Conservation (phyloP, 1,140 invertebrate species). For the Wiebesia pumilae region DNA sequence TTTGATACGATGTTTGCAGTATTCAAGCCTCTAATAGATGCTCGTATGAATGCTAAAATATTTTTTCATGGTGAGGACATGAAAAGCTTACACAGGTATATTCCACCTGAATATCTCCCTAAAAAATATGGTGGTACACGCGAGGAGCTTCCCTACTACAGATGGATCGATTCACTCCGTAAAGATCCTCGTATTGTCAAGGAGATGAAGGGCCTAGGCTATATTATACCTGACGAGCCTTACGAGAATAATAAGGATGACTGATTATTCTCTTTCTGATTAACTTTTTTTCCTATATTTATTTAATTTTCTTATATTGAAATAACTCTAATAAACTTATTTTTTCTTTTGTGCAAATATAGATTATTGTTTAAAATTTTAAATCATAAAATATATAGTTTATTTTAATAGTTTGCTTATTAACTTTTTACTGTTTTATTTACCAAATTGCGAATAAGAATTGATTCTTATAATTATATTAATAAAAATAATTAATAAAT, state of each 20-base stretch:
- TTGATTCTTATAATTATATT: too few relatives aligned
- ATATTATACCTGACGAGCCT: constrained; percentile 71
- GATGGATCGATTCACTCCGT: constrained; percentile 82
- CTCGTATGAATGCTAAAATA: constrained; percentile 81
- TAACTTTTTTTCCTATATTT: background rate
- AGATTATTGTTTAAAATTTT: too few relatives aligned
- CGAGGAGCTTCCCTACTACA: constrained; percentile 82
- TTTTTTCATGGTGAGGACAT: constrained; percentile 86
- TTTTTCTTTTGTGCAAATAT: too few relatives aligned
- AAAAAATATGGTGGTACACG: constrained; percentile 82
- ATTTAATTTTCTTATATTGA: background rate
- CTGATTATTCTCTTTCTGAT: background rate
- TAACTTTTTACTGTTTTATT: too few relatives aligned
- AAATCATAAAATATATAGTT: too few relatives aligned
- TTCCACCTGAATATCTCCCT: constrained; percentile 82
- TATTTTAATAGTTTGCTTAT: too few relatives aligned
- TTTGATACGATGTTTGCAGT: constrained; percentile 86
- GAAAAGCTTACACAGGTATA: constrained; percentile 85
- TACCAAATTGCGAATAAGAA: too few relatives aligned
- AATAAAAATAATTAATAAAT: too few relatives aligned
- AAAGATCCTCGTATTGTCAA: constrained; percentile 78
- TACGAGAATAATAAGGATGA: background rate
- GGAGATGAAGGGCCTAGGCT: constrained; percentile 80
- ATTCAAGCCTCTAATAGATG: constrained; percentile 84
- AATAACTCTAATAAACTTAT: too few relatives aligned